Conservation (phyloP, 2,113 vertebrate species). For the Tachycineta bicolor region DNA sequence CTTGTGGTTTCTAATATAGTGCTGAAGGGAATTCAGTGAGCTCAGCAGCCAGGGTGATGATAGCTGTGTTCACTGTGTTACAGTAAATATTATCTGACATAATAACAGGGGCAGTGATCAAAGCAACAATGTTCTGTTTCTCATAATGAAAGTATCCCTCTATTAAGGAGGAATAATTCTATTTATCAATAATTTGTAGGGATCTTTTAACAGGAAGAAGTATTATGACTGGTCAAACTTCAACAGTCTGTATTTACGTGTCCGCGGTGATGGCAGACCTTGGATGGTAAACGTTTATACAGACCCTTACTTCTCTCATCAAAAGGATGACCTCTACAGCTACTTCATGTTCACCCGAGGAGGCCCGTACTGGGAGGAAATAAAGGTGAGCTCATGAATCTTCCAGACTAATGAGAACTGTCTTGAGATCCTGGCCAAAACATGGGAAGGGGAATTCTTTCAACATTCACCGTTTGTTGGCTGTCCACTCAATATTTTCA, state of each 20-base stretch:
- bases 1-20: background rate
- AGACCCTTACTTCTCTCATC: constrained; percentile 82
- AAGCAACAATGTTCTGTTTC: background rate
- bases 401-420: background rate
- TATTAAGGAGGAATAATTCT: background rate
- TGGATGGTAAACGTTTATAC: constrained; percentile 92
- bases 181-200: constrained; percentile 69
- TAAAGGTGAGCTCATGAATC: constrained; percentile 78
- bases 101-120: background rate
- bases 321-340: constrained; percentile 87
- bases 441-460: background rate
- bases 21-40: background rate
- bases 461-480: background rate
- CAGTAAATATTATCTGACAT: background rate
- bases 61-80: background rate
- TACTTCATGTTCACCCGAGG: constrained; percentile 95
- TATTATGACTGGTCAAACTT: constrained; percentile 87
- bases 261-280: constrained; percentile 93
- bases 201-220: constrained; percentile 83
- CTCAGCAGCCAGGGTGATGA: background rate
- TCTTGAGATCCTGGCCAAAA: background rate
- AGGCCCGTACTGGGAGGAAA: constrained; percentile 97
- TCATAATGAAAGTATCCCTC: background rate
- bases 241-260: constrained; percentile 86
- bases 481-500: rapidly evolving